These are phyloP conservation scores for Protomyctophum bolini DNA, from an alignment of 2,113 vertebrate genomes.

Conservation along the genomic window DNA sequence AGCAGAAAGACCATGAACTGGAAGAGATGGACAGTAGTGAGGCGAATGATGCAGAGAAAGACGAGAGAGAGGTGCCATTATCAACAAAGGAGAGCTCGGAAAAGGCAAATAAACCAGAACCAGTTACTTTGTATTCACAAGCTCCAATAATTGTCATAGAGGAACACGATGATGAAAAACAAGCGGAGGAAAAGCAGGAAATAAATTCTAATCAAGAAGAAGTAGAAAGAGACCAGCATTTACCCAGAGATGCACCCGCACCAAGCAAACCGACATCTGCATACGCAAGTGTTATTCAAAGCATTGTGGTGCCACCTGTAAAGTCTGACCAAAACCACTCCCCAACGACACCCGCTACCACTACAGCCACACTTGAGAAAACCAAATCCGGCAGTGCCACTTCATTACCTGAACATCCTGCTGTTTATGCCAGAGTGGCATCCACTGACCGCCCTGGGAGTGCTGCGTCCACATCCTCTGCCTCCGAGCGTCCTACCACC, in stretches of 20 bases:
- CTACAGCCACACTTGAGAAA: background rate
- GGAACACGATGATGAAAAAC: constrained; percentile 45
- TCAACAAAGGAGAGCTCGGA: constrained; percentile 48
- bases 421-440: constrained; percentile 78
- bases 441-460: constrained; percentile 10
- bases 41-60: constrained; percentile 8
- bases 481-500: constrained; percentile 25
- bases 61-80: constrained; percentile 25
- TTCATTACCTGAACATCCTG: constrained; percentile 65
- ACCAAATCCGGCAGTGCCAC: constrained; percentile 22
- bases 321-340: constrained; percentile 14
- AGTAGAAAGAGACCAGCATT: background rate
- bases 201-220: constrained; percentile 29
- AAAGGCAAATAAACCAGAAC: constrained; percentile 14
- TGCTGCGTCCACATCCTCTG: constrained; percentile 34
- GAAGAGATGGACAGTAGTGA: constrained; percentile 14
- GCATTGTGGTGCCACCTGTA: constrained; percentile 57
- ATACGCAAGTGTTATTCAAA: constrained; percentile 80
- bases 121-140: constrained; percentile 11
- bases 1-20: constrained; percentile 18
- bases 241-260: constrained; percentile 18
- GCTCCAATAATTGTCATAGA: constrained; percentile 63
- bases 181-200: constrained; percentile 27
- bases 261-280: constrained; percentile 50
- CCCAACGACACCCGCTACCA: background rate